phyloP scores from a whole-genome alignment of 1,140 invertebrate species.

The Rhizoglyphus robini region DNA sequence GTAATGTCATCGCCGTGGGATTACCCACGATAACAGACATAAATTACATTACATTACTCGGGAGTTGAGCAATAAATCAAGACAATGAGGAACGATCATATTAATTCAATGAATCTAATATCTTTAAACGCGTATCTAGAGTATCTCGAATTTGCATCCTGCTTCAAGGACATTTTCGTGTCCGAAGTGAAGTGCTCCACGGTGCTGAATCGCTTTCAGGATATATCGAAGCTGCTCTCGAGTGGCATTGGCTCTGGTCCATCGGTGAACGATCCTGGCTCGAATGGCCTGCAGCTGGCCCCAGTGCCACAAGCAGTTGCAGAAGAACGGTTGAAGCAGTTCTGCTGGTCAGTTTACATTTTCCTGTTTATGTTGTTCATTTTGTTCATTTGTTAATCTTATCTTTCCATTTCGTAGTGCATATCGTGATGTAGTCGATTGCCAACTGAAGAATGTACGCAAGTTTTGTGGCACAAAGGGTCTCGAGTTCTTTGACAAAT shows the following conservation, averaged over 20 bases:
- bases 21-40: too few species aligned
- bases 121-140: slow-evolving; percentile 4
- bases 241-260: not conserved
- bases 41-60: too few species aligned
- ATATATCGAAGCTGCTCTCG: slow-evolving; percentile 18
- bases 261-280: too few species aligned
- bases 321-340: slow-evolving; percentile 18
- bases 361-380: not conserved
- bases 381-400: too few species aligned
- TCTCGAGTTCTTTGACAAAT: slow-evolving; percentile 22
- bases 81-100: too few species aligned
- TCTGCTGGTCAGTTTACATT: slow-evolving; percentile 24
- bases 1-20: too few species aligned
- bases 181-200: slow-evolving; percentile 21
- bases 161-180: slow-evolving; percentile 25
- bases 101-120: not conserved
- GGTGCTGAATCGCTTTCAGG: not conserved
- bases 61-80: too few species aligned
- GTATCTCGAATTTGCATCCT: slow-evolving; percentile 22
- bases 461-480: slow-evolving; percentile 23
- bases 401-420: too few species aligned
- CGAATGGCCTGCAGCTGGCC: slow-evolving; percentile 17
- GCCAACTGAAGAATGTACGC: slow-evolving; percentile 21
- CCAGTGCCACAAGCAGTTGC: slow-evolving; percentile 4
- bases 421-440: slow-evolving; percentile 22